A percentile compares a stretch with the other conserved stretches of the same genome.
phyloP scores from a whole-genome alignment of 2,888 invertebrate species.

The Fragum sueziense region DNA sequence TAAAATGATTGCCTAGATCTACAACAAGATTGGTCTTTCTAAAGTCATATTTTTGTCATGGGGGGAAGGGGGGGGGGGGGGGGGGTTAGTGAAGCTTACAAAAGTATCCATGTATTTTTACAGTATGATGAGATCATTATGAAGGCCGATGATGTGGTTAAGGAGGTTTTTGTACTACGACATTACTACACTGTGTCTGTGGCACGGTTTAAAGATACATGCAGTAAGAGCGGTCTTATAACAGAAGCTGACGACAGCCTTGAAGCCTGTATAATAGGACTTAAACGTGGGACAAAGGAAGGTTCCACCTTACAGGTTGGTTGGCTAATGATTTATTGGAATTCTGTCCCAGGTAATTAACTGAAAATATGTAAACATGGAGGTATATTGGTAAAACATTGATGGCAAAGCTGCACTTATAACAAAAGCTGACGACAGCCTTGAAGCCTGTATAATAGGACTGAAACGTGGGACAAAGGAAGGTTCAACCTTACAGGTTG shows the following conservation, averaged over 20 bases:
- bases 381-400: too few relatives aligned
- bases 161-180: conserved; percentile 59
- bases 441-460: conserved; percentile 71
- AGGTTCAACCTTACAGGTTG: conserved; percentile 66
- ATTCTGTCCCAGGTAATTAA: too few relatives aligned
- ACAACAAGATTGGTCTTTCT: too few relatives aligned
- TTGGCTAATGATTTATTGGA: too few relatives aligned
- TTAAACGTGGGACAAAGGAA: conserved; percentile 61
- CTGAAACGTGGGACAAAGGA: conserved; percentile 61
- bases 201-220: conserved; percentile 63
- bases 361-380: too few relatives aligned
- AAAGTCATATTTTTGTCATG: too few relatives aligned
- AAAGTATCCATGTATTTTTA: too few relatives aligned
- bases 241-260: conserved; percentile 63
- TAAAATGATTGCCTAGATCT: too few relatives aligned
- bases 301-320: conserved; percentile 66
- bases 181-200: conserved; percentile 65
- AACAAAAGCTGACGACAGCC: conserved; percentile 59
- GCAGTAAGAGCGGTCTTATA: conserved; percentile 60
- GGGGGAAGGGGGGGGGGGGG: too few relatives aligned
- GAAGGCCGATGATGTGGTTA: conserved; percentile 61
- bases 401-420: conserved; percentile 58
- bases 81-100: too few relatives aligned
- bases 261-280: conserved; percentile 69
- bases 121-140: conserved; percentile 67